Conservation (phyloP, 2,113 vertebrate species). For the Cheirogaleus medius region DNA sequence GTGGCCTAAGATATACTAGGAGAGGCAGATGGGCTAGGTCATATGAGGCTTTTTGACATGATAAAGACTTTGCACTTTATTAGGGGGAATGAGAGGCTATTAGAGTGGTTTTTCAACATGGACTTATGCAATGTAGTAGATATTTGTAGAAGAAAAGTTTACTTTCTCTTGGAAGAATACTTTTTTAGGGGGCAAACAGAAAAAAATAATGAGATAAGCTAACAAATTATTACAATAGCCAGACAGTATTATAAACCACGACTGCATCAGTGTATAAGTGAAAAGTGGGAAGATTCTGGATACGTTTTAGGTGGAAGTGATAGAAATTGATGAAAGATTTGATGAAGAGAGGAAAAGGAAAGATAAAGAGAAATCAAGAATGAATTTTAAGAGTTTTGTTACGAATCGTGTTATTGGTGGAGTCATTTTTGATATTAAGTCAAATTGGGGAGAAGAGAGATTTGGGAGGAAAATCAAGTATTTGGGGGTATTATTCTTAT, state of each 20-base stretch:
- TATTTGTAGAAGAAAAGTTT: neutral
- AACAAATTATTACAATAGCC: neutral
- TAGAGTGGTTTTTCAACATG: neutral
- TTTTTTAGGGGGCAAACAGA: neutral
- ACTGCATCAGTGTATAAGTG: neutral
- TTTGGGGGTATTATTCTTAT: neutral
- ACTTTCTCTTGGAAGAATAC: neutral
- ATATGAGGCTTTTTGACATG: neutral
- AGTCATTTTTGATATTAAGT: neutral
- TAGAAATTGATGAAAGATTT: neutral
- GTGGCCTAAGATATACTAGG: neutral
- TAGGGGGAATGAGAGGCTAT: neutral
- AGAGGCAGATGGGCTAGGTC: neutral
- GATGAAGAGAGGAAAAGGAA: neutral
- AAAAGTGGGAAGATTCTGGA: neutral
- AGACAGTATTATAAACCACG: neutral
- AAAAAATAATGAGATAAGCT: neutral
- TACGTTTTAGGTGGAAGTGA: neutral
- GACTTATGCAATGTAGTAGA: neutral
- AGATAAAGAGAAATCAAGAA: neutral
- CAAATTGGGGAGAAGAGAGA: neutral
- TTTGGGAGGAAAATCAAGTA: neutral
- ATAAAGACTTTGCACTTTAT: neutral
- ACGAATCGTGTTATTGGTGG: neutral
- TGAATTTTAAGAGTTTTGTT: neutral